Evolutionary conservation across 2,113 vertebrate species (phyloP).

Genomic region (Planiliza haematocheilus): DNA sequence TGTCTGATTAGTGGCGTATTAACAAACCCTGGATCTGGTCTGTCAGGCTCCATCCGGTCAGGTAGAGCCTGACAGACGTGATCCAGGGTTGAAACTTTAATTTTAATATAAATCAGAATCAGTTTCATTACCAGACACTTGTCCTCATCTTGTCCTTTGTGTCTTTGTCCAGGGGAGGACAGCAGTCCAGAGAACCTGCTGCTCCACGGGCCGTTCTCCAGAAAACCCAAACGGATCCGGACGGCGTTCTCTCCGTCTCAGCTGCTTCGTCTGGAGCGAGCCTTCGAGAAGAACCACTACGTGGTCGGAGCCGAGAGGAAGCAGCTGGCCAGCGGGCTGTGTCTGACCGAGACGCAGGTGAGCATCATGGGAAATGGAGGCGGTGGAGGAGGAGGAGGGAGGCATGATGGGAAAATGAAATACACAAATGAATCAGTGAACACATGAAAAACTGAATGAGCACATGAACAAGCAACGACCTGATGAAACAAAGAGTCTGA

Average conservation of each 20-base stretch:
- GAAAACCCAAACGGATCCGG: conserved; percentile 85
- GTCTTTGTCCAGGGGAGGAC: conserved; percentile 75
- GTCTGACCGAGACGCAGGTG: conserved; percentile 87
- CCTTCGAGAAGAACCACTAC: conserved; percentile 88
- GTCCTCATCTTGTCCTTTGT: too few species aligned
- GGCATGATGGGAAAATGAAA: conserved; percentile 16
- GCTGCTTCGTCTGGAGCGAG: conserved; percentile 84
- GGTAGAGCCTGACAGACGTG: too few species aligned
- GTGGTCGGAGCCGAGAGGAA: conserved; percentile 88
- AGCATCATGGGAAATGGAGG: conserved; percentile 27
- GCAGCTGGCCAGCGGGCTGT: conserved; percentile 86
- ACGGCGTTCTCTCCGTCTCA: conserved; percentile 86
- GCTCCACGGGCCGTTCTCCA: conserved; percentile 83
- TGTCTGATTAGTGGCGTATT: too few species aligned
- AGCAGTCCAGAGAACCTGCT: conserved; percentile 83
- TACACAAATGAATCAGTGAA: background rate
- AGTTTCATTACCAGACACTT: too few species aligned
- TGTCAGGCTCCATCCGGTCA: too few species aligned
- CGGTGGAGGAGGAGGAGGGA: background rate
- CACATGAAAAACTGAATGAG: background rate
- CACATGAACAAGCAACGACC: too few species aligned
- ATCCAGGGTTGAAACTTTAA: too few species aligned
- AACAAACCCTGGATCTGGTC: too few species aligned
- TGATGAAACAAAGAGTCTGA: too few species aligned
- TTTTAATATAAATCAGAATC: too few species aligned